A percentile compares a stretch with the other conserved stretches of the same genome.
Evolutionary conservation across 2,888 invertebrate species (phyloP).

Genomic region (Platycheirus rosarum): DNA sequence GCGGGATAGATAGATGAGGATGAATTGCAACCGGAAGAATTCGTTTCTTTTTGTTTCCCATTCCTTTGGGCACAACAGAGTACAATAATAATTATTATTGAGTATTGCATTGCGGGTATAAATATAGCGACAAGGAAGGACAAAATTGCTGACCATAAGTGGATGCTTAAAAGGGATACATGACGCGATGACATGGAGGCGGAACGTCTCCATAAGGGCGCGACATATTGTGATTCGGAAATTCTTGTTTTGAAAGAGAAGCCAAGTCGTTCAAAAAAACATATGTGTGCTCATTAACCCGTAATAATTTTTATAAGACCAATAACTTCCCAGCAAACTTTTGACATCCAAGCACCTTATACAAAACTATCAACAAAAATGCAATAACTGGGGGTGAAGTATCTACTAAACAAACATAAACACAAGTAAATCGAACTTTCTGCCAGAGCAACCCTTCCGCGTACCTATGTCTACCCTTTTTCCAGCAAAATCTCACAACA

Average conservation of each 20-base stretch:
- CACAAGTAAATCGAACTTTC: conserved; percentile 37
- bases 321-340: neutral
- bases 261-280: neutral
- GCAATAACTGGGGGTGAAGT: conserved; percentile 24
- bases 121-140: conserved; percentile 36
- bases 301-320: neutral
- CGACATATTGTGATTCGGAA: conserved; percentile 35
- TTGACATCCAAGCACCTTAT: neutral
- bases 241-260: neutral
- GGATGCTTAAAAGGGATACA: conserved; percentile 42
- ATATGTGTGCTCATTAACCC: neutral
- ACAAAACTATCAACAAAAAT: conserved; percentile 30
- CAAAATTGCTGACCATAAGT: conserved; percentile 27
- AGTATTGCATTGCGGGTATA: conserved; percentile 8
- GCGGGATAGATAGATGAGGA: conserved; percentile 15
- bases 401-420: conserved; percentile 63
- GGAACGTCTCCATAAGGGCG: conserved; percentile 58
- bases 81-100: conserved; percentile 65
- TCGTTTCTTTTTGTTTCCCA: conserved; percentile 31
- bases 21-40: conserved; percentile 63
- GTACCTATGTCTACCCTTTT: conserved; percentile 33
- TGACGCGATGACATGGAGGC: conserved; percentile 41
- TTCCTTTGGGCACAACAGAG: conserved; percentile 5
- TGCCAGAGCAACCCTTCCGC: conserved; percentile 38
- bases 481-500: conserved; percentile 24